Conservation (phyloP, 2,888 invertebrate species). For the Hemaris fuciformis region DNA sequence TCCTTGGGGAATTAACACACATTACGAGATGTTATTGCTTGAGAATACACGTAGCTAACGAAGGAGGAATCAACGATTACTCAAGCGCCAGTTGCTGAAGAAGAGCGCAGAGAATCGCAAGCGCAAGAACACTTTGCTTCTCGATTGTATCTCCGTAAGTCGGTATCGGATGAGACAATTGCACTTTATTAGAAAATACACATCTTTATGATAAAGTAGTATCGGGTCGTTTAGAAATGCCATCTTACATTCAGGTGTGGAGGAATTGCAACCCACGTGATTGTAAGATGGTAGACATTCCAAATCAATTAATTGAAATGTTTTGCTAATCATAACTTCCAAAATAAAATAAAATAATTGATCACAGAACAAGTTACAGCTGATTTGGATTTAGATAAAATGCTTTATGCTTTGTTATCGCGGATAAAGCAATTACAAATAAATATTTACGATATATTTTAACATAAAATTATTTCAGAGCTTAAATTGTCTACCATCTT, state of each 20-base stretch:
- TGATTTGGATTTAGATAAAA: too few species aligned
- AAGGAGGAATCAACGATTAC: constrained; percentile 72
- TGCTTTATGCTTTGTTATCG: too few species aligned
- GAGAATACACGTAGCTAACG: constrained; percentile 99
- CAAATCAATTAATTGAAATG: too few species aligned
- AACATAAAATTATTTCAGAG: background rate
- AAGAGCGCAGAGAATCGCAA: background rate
- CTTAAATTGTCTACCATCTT: background rate
- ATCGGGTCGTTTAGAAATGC: background rate
- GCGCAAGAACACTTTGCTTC: background rate
- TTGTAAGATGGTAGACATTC: background rate
- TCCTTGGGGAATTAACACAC: constrained; percentile 99
- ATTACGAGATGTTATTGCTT: constrained; percentile 98
- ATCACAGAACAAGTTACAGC: too few species aligned
- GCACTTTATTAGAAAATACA: background rate
- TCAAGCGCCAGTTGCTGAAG: background rate
- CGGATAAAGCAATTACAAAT: too few species aligned
- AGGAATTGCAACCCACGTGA: background rate
- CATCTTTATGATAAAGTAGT: background rate
- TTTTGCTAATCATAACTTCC: too few species aligned
- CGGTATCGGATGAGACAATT: background rate
- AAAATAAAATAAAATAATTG: too few species aligned
- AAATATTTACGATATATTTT: too few species aligned
- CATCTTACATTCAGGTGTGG: background rate
- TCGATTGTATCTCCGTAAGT: background rate